phyloP scores from a whole-genome alignment of 2,113 vertebrate genomes.

The Sisor rabdophorus region DNA sequence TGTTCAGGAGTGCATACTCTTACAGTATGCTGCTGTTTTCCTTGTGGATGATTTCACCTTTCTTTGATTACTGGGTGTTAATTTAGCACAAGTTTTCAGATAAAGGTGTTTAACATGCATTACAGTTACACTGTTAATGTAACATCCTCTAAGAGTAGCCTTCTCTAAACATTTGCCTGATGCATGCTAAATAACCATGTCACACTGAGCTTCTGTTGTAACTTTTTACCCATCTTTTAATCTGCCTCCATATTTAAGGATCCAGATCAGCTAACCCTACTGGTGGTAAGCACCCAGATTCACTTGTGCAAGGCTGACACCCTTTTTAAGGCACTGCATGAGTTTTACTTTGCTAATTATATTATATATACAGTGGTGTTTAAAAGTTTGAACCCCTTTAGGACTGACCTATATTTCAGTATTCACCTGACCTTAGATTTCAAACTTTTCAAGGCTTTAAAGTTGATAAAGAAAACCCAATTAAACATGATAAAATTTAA shows the following conservation, averaged over 20 bases:
- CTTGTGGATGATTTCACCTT: conserved; percentile 40
- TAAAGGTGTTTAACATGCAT: background rate
- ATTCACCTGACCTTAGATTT: too few relatives aligned
- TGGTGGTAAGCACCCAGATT: conserved; percentile 89
- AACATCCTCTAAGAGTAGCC: background rate
- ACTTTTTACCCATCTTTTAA: conserved; percentile 84
- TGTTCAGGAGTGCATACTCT: conserved; percentile 16
- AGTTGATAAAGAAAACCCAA: too few relatives aligned
- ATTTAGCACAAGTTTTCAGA: conserved; percentile 10
- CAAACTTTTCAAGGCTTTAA: too few relatives aligned
- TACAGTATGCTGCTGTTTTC: background rate
- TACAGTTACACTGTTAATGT: background rate
- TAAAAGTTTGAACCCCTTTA: too few relatives aligned
- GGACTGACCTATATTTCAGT: too few relatives aligned
- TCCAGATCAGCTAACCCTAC: conserved; percentile 99
- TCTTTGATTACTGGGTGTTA: conserved; percentile 27
- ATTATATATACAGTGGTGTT: conserved; percentile 13
- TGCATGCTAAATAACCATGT: conserved; percentile 64
- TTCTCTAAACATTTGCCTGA: conserved; percentile 43
- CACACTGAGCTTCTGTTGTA: conserved; percentile 72
- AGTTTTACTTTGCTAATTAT: conserved; percentile 5
- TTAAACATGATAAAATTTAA: too few relatives aligned
- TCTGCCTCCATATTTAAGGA: conserved; percentile 90
- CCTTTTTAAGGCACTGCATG: conserved; percentile 50
- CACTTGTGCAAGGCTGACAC: conserved; percentile 50